Evolutionary conservation across 2,888 invertebrate species (phyloP).

Genomic region (Chloromyia formosa): DNA sequence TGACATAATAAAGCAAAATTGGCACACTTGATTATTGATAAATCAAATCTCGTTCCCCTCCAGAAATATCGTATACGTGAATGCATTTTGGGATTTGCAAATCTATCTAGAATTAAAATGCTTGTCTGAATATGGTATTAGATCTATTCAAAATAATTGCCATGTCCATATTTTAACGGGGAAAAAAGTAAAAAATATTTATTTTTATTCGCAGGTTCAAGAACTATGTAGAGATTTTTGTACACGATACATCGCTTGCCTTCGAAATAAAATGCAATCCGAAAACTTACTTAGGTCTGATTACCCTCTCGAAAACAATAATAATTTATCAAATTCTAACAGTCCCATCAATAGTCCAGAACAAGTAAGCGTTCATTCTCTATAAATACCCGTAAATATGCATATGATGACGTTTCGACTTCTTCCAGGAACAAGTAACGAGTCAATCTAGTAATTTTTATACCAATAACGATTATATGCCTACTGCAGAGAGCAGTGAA

Average conservation of each 20-base stretch:
- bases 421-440: conserved; percentile 48
- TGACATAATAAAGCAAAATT: too few relatives aligned
- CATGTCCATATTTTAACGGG: too few relatives aligned
- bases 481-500: conserved; percentile 49
- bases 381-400: background rate
- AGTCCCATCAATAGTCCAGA: conserved; percentile 60
- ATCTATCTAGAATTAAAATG: too few relatives aligned
- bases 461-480: conserved; percentile 50
- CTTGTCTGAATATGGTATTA: too few relatives aligned
- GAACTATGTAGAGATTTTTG: conserved; percentile 95
- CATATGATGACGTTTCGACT: background rate
- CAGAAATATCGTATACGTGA: too few relatives aligned
- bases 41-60: too few relatives aligned
- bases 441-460: conserved; percentile 49
- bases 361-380: conserved; percentile 52
- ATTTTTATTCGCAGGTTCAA: conserved; percentile 69
- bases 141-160: too few relatives aligned
- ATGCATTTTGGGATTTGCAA: too few relatives aligned
- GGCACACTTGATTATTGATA: too few relatives aligned
- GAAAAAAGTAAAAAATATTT: too few relatives aligned
- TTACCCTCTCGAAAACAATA: conserved; percentile 67
- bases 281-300: conserved; percentile 84
- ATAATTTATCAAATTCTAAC: conserved; percentile 65
- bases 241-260: conserved; percentile 88
- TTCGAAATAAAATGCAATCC: conserved; percentile 91